Conservation (phyloP, 2,797 vertebrate genomes). For the Eurystomus glaucurus region DNA sequence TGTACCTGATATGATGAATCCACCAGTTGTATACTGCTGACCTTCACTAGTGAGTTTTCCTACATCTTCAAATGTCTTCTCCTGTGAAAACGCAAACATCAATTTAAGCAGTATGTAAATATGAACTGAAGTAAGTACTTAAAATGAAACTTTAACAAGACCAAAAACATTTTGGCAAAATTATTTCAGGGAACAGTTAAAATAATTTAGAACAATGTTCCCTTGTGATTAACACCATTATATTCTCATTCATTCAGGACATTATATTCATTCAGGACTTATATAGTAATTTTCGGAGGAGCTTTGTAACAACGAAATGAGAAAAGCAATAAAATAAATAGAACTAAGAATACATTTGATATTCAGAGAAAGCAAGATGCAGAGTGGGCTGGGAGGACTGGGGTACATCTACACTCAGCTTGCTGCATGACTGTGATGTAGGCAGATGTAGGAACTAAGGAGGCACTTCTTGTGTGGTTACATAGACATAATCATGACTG, state of each 20-base stretch:
- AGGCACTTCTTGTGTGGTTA: neutral
- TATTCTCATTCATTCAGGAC: constrained; percentile 29
- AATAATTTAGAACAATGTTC: constrained; percentile 38
- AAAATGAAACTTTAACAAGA: constrained; percentile 18
- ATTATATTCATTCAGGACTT: constrained; percentile 29
- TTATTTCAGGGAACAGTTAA: constrained; percentile 39
- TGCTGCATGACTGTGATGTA: neutral
- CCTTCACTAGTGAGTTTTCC: neutral
- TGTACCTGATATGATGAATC: neutral
- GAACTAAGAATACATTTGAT: neutral
- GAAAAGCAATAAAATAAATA: constrained; percentile 4
- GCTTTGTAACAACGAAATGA: constrained; percentile 16
- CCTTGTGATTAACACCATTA: constrained; percentile 55
- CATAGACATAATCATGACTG: neutral
- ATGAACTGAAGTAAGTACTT: neutral
- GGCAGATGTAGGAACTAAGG: neutral
- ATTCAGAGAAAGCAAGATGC: neutral
- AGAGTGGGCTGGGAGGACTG: neutral
- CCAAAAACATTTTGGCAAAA: constrained; percentile 4
- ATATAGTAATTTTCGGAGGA: constrained; percentile 19
- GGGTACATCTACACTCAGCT: neutral
- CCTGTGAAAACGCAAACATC: neutral
- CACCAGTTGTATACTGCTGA: neutral
- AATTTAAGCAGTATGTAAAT: neutral
- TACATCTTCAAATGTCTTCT: neutral